phyloP scores from a whole-genome alignment of 2,888 invertebrate genomes.

The Metalampra italica region DNA sequence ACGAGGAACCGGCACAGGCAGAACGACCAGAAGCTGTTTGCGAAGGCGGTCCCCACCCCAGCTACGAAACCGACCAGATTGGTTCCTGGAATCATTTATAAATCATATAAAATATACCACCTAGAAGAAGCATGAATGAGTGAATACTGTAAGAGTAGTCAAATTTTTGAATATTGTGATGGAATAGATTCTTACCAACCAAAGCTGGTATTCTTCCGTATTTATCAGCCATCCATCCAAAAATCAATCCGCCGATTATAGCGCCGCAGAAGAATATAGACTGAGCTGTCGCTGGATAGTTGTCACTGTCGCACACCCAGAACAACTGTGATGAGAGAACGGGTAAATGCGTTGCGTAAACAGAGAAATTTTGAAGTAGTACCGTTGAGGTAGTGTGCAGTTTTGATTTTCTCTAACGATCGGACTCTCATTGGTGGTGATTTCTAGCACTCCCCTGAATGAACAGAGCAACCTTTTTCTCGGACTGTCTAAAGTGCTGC shows the following conservation, averaged over 20 bases:
- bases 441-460: no score
- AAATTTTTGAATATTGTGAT: no score
- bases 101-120: background rate
- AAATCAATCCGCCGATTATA: slow-evolving; percentile 89
- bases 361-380: no score
- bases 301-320: slow-evolving; percentile 92
- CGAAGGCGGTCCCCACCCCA: slow-evolving; percentile 86
- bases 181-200: slow-evolving; percentile 59
- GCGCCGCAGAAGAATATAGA: slow-evolving; percentile 92
- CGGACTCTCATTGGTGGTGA: no score
- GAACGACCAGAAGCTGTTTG: slow-evolving; percentile 87
- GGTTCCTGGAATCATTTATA: slow-evolving; percentile 67
- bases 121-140: background rate
- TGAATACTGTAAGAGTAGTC: no score
- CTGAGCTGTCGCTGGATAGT: slow-evolving; percentile 86
- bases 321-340: slow-evolving; percentile 73
- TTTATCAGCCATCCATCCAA: slow-evolving; percentile 92
- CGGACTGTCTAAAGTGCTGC: no score
- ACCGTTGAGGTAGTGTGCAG: no score
- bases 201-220: slow-evolving; percentile 91
- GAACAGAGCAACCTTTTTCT: no score
- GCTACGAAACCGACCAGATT: slow-evolving; percentile 84
- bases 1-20: slow-evolving; percentile 90
- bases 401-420: no score
- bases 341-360: background rate